Conservation (phyloP, 2,888 invertebrate species). For the Habrosyne pyritoides region DNA sequence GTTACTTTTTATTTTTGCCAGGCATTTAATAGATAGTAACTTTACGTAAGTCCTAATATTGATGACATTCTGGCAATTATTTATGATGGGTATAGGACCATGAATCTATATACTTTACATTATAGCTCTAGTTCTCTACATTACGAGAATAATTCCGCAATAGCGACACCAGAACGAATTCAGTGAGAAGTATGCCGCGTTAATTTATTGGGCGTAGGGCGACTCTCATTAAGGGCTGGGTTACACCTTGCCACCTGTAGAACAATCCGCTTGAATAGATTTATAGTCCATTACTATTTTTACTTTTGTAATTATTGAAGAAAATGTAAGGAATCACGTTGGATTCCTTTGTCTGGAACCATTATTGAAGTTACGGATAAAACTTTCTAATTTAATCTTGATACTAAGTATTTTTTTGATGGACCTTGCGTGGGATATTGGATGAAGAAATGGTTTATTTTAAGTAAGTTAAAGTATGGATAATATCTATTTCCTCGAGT, state of each 20-base stretch:
- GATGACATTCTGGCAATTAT: no score
- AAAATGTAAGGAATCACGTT: not conserved
- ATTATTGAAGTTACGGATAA: no score
- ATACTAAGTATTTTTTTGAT: no score
- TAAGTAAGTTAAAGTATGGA: no score
- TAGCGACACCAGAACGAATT: conserved; percentile 36
- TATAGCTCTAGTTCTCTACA: not conserved
- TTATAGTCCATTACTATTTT: conserved; percentile 51
- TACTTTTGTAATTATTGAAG: conserved; percentile 27
- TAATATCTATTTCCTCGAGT: no score
- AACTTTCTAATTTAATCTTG: no score
- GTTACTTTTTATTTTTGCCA: no score
- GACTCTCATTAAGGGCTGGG: conserved; percentile 65
- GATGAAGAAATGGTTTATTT: no score
- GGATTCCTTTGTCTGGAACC: conserved; percentile 5
- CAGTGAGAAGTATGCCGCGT: conserved; percentile 56
- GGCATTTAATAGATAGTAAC: no score
- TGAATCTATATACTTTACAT: not conserved
- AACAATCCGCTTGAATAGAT: conserved; percentile 59
- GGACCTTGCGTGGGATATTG: no score
- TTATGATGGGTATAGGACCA: no score
- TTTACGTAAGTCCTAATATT: no score
- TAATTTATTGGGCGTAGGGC: conserved; percentile 72
- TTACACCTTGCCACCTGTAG: conserved; percentile 72
- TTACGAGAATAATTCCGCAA: conserved; percentile 7